These are phyloP conservation scores for Rhabdophis nuchalis DNA, from an alignment of 2,797 vertebrate species.

Conservation along the genomic window DNA sequence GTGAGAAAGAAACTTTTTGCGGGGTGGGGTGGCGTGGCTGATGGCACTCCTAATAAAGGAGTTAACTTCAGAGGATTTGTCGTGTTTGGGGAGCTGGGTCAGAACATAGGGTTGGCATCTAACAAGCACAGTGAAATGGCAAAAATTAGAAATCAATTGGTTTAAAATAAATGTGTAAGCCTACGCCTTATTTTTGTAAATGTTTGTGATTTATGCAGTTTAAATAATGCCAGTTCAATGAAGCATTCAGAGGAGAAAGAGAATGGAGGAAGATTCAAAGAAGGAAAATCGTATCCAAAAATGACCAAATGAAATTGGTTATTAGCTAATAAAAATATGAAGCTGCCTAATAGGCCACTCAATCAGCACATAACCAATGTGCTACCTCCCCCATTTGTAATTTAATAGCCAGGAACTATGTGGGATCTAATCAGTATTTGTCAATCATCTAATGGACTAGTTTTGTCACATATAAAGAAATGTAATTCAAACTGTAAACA, in stretches of 20 bases:
- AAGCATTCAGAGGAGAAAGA: neutral
- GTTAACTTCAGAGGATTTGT: no score
- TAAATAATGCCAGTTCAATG: neutral
- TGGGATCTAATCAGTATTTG: slow-evolving; percentile 13
- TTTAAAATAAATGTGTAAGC: neutral
- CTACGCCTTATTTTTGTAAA: neutral
- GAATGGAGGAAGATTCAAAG: neutral
- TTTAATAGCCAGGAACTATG: neutral
- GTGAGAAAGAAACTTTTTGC: no score
- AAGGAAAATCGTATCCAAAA: neutral
- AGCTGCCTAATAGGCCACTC: accelerated
- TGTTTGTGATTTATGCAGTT: neutral
- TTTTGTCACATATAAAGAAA: neutral
- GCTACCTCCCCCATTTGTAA: neutral
- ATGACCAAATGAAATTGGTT: neutral
- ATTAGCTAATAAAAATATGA: neutral
- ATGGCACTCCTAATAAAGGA: no score
- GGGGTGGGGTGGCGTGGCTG: no score
- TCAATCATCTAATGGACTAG: neutral
- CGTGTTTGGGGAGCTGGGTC: no score
- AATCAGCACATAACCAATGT: neutral
- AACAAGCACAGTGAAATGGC: neutral
- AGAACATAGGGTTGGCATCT: neutral
- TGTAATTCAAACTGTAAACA: neutral
- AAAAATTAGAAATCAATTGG: neutral